Percentiles rank a stretch among this genome's conserved stretches.
Evolutionary conservation across 2,113 vertebrate species (phyloP).

Genomic region (Amia ocellicauda): DNA sequence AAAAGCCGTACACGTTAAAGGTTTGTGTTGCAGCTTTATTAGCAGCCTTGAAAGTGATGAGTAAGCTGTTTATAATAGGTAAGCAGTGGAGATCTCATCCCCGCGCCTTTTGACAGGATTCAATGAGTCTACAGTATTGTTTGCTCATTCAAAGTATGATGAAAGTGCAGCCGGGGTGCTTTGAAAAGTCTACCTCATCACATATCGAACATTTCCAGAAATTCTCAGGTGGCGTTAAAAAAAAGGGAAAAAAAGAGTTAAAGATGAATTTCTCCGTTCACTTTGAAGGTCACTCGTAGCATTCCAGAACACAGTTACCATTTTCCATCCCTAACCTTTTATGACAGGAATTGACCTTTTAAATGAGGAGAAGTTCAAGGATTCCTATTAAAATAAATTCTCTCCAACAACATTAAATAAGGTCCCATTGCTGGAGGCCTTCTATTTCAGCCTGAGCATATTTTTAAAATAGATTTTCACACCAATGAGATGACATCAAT

Average conservation of each 20-base stretch:
- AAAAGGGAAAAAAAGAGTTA: not conserved
- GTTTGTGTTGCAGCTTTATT: not conserved
- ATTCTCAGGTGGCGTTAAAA: not conserved
- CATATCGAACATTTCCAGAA: not conserved
- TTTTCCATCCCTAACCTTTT: not conserved
- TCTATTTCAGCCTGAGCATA: not conserved
- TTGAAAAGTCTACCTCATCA: not conserved
- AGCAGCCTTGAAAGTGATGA: not conserved
- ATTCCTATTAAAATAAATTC: slow-evolving; percentile 1
- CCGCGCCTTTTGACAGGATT: not conserved
- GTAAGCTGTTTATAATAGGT: not conserved
- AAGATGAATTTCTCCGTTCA: not conserved
- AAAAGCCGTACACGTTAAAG: not conserved
- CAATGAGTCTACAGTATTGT: not conserved
- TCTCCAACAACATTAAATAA: not conserved
- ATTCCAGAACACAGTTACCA: not conserved
- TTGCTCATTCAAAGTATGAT: not conserved
- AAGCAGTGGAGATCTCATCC: not conserved
- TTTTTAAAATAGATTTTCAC: not conserved
- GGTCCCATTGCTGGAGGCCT: not conserved
- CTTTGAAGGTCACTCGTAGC: not conserved
- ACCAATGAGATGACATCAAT: too few species aligned
- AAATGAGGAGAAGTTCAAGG: slow-evolving; percentile 6
- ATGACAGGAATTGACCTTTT: slow-evolving; percentile 1
- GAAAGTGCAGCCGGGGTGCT: not conserved